These are phyloP conservation scores for Heliconius nattereri DNA, from an alignment of 1,140 invertebrate species.

Conservation along the genomic window DNA sequence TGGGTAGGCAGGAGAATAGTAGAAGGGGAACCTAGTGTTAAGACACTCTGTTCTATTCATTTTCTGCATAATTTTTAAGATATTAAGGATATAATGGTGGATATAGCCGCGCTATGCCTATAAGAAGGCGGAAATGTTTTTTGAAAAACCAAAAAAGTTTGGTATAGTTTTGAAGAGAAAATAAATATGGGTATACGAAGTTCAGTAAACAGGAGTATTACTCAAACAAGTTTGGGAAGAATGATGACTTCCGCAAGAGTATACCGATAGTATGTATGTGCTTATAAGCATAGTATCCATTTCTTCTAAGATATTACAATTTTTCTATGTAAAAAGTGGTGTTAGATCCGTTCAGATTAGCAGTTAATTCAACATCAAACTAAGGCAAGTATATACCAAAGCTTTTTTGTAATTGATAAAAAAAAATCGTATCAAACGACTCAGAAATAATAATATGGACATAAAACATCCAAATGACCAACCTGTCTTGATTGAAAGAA, in stretches of 20 bases:
- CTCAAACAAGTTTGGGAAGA: neutral
- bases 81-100: too few relatives aligned
- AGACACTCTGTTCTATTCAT: too few relatives aligned
- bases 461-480: neutral
- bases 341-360: too few relatives aligned
- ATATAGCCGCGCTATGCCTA: too few relatives aligned
- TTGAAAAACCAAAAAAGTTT: too few relatives aligned
- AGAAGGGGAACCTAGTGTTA: too few relatives aligned
- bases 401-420: neutral
- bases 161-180: neutral
- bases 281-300: neutral
- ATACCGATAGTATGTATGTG: neutral
- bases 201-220: neutral
- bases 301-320: neutral
- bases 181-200: neutral
- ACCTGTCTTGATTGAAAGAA: neutral
- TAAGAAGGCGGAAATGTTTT: too few relatives aligned
- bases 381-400: neutral
- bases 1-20: too few relatives aligned
- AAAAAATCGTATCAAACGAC: too few relatives aligned
- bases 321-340: neutral
- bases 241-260: neutral
- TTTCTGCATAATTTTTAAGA: too few relatives aligned
- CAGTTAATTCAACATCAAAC: neutral
- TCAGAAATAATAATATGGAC: neutral